Base-by-base conservation (phyloP, 2,113 vertebrate species). In the Synodontis membranacea region DNA sequence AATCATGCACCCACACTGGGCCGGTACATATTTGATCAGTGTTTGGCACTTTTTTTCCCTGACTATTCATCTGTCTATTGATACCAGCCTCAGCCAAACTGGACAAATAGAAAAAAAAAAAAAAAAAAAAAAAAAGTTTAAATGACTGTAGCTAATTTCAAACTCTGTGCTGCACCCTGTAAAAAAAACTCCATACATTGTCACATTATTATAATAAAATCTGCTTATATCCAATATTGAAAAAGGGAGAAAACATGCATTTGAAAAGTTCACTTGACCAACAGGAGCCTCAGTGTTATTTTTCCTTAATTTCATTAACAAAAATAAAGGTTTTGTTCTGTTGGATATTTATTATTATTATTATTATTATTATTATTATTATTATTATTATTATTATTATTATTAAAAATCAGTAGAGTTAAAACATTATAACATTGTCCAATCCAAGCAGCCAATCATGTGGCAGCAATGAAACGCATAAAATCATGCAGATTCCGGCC, bases 1-100 rank as follows among this genome's bases (percentile, higher is more conserved):
- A 92, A 85, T 92, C 90, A 87, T 72, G 50, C 78, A 28, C 52
- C 66, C 82, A 89, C 89, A 90, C 88, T 89, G 88, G 87, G 48
- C 80, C 86, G 82, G 85, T 75, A 88, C 78, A 84, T 87, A 89
- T 84, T 87, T 86, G 76, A 89, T 90, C 85, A 85, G 83, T 37
- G 19, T 85, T 88, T 70, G 42, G 70, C 79, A 56, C 56, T 44
- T 39, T 75, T 31, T 25, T 86, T 84, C 46, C 46, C 4, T 79
- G 70, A 81, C 82, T 48, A 60, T 81, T 82, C 28, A 56, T 72
- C 82, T 78, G 76, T 21, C 74, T 80, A 89, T 78, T 82, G 84
- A 91, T 80, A 81, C 70, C 25, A 44, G n/a, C 64, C 60, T 80
- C 84, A 87, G 44, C 31, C 56, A 83, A 85, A 83, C 39, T 76